phyloP scores from a whole-genome alignment of 1,140 invertebrate genomes.

The Anoplophora glabripennis region DNA sequence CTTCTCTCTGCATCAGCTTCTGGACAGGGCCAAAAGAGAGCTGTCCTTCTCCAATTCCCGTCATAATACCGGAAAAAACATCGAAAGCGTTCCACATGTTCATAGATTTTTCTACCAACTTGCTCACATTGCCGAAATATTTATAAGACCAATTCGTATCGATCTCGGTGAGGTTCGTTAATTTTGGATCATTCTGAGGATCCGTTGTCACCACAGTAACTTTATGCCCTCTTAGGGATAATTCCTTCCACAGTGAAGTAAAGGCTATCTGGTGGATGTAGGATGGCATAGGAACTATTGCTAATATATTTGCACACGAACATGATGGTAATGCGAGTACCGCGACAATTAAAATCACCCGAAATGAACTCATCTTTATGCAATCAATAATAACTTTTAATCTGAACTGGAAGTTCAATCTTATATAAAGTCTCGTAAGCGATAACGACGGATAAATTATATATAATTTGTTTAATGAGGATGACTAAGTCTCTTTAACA shows the following conservation, averaged over 20 bases:
- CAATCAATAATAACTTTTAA: no score
- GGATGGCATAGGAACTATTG: slow-evolving; percentile 50
- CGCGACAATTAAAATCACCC: no score
- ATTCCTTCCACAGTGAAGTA: slow-evolving; percentile 42
- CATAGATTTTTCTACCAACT: neutral
- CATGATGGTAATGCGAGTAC: no score
- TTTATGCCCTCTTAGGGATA: slow-evolving; percentile 30
- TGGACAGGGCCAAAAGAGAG: slow-evolving; percentile 15
- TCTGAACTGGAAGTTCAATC: no score
- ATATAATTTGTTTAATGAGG: no score
- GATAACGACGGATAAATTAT: no score
- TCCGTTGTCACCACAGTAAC: slow-evolving; percentile 31
- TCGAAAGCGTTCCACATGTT: slow-evolving; percentile 1
- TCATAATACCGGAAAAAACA: neutral
- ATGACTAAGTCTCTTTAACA: no score
- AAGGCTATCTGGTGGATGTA: slow-evolving; percentile 53
- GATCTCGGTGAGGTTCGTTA: slow-evolving; percentile 32
- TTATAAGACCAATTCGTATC: slow-evolving; percentile 21
- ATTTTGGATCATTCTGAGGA: slow-evolving; percentile 24
- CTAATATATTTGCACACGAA: slow-evolving; percentile 51
- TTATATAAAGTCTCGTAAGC: no score
- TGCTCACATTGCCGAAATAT: neutral
- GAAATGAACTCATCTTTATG: no score
- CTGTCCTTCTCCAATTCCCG: slow-evolving; percentile 5
- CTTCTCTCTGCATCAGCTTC: slow-evolving; percentile 23